These are phyloP conservation scores for Tragulus kanchil DNA, from an alignment of 2,113 vertebrate genomes.

Conservation along the genomic window DNA sequence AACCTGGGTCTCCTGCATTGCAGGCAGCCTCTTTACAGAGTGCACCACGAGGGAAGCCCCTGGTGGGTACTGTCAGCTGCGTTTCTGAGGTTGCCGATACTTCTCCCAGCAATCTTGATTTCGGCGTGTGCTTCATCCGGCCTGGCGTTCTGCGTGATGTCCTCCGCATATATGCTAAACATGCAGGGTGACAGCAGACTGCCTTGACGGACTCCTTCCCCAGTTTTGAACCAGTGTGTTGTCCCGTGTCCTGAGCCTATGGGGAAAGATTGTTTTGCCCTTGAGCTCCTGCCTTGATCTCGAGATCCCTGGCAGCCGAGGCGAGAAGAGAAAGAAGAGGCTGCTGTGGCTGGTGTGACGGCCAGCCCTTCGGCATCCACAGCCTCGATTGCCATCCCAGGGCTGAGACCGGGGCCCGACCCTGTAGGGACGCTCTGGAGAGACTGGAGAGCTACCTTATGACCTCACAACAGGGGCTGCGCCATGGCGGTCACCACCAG, in stretches of 20 bases:
- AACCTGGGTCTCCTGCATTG: too few relatives aligned
- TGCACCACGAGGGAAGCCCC: too few relatives aligned
- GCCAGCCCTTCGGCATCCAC: too few relatives aligned
- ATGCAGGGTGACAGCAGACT: neutral
- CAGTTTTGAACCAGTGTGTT: neutral
- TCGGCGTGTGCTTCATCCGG: neutral
- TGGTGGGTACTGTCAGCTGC: neutral
- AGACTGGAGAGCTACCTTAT: neutral
- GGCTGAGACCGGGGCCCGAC: neutral
- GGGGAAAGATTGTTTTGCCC: neutral
- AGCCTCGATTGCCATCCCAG: neutral
- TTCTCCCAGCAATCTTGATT: neutral
- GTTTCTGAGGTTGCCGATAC: neutral
- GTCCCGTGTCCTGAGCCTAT: neutral
- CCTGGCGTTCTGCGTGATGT: neutral
- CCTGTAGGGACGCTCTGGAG: neutral
- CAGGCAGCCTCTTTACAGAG: too few relatives aligned
- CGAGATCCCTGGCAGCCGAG: neutral
- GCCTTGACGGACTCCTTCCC: neutral
- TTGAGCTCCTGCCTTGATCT: neutral
- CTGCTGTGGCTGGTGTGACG: neutral
- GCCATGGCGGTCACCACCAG: neutral
- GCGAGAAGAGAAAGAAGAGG: neutral
- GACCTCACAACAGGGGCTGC: neutral
- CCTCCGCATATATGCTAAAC: neutral